These are phyloP conservation scores for Drosophila rufa DNA, from an alignment of 1,140 invertebrate species.

Conservation along the genomic window DNA sequence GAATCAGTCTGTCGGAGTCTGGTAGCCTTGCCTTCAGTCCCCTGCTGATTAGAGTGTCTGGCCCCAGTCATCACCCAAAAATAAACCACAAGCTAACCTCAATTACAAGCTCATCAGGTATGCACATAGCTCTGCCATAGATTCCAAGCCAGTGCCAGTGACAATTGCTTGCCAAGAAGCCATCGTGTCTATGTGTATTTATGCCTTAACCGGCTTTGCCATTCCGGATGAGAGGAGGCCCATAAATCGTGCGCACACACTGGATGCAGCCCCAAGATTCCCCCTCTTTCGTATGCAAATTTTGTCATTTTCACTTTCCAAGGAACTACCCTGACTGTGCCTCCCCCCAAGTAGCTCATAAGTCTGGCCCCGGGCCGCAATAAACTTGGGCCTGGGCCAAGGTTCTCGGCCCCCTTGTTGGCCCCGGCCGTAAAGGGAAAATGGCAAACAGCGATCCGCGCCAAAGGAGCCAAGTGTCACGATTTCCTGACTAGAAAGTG, in stretches of 20 bases:
- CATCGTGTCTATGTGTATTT: conserved; percentile 32
- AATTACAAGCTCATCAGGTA: conserved; percentile 57
- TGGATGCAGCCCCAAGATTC: conserved; percentile 42
- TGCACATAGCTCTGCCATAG: conserved; percentile 40
- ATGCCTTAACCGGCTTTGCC: conserved; percentile 24
- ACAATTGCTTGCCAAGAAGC: conserved; percentile 44
- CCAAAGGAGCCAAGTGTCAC: conserved; percentile 48
- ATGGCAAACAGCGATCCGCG: conserved; percentile 31
- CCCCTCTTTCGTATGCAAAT: conserved; percentile 58
- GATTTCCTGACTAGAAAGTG: conserved; percentile 39
- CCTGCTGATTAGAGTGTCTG: conserved; percentile 17
- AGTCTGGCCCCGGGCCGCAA: conserved; percentile 25
- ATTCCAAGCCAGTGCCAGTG: conserved; percentile 26
- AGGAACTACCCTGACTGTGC: conserved; percentile 32
- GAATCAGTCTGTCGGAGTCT: not conserved
- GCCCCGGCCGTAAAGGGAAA: conserved; percentile 15
- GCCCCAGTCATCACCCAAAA: conserved; percentile 20
- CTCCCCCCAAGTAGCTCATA: conserved; percentile 28
- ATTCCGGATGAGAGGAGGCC: conserved; percentile 23
- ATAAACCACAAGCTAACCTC: conserved; percentile 47
- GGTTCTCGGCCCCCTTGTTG: conserved; percentile 19
- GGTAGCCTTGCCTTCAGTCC: not conserved
- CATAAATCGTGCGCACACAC: conserved; percentile 56
- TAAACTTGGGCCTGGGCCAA: conserved; percentile 60
- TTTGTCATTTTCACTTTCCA: conserved; percentile 55